Percentiles rank a stretch among this genome's conserved stretches.
Conservation (phyloP, 2,797 vertebrate species). For the Thamnophis elegans region DNA sequence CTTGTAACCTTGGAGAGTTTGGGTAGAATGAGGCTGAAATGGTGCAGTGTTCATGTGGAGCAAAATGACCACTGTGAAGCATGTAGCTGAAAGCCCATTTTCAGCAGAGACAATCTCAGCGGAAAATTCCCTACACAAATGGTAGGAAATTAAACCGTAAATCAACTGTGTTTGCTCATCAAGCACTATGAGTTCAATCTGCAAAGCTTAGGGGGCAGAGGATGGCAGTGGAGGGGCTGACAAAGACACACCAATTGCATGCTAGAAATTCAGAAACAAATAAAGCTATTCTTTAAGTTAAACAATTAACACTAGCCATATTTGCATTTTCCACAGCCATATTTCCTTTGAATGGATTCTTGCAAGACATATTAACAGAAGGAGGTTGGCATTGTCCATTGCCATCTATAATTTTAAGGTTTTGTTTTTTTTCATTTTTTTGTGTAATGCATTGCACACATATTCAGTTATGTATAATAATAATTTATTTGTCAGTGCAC, state of each 20-base stretch:
- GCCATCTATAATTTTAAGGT: neutral
- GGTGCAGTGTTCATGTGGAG: neutral
- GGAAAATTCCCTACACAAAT: neutral
- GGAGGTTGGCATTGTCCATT: rapidly evolving
- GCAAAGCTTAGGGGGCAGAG: neutral
- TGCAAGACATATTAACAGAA: neutral
- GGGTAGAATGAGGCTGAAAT: neutral
- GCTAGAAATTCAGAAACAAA: neutral
- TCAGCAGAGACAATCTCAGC: neutral
- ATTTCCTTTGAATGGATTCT: neutral
- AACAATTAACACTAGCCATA: neutral
- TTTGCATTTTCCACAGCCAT: rapidly evolving
- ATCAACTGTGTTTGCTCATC: neutral
- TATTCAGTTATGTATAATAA: neutral
- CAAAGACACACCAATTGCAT: neutral
- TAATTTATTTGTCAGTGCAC: too few relatives aligned
- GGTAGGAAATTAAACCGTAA: slow-evolving; percentile 19
- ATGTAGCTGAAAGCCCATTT: neutral
- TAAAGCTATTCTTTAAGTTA: slow-evolving; percentile 19
- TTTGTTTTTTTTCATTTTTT: neutral
- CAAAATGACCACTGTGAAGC: neutral
- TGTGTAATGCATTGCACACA: neutral
- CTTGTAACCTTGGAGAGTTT: neutral
- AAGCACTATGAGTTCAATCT: neutral
- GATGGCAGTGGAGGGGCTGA: neutral